Evolutionary conservation across 2,797 vertebrate genomes (phyloP), one percentile per base, ranked within the genome.

Genomic region (Bovichtus diacanthus): DNA sequence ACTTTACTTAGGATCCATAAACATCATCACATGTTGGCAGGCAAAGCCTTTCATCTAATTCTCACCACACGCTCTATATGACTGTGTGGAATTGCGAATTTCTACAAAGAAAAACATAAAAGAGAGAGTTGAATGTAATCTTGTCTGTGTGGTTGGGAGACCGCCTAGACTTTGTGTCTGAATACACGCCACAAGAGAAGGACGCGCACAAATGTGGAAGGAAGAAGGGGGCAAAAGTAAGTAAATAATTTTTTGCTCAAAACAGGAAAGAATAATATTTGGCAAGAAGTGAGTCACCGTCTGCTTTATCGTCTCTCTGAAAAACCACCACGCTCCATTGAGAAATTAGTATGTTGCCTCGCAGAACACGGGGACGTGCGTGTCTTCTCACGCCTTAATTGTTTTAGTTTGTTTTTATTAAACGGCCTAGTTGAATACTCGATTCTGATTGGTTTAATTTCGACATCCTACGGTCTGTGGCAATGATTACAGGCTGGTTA

Each of bases 11-110:
- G 46, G 29, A 61, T 70, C 58, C 36, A 71, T 80, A 81, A 87
- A 75, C 61, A 55, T 27, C 54, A 54, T 69, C 78, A 87, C 66
- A 75, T 77, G 86, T 75, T 71, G 55, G 71, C 68, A 75, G 31
- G 25, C 53, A 47, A 31, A 58, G 29, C 19, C 2, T 71, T 69
- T 11, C 13, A 38, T 49, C 15, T 29, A 43, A 59, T 70, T 80
- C 34, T 70, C 60, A 69, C 74, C 54, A 75, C 61, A 75, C 53
- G 21, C 34, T 61, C 13, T 43, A 61, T 50, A 31, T 61, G 58
- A 78, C 43, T 5, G 9, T 38, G 56, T 25, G 31, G 68, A 74
- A 68, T 58, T 69, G 63, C 34, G 25, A 69, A 76, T 51, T 65
- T 76, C 49, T 63, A n/a, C 51, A 70, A 56, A 76, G 58, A 38